A percentile compares a stretch with the other conserved stretches of the same genome.
phyloP scores from a whole-genome alignment of 2,113 vertebrate species.

The Asarcornis scutulata region DNA sequence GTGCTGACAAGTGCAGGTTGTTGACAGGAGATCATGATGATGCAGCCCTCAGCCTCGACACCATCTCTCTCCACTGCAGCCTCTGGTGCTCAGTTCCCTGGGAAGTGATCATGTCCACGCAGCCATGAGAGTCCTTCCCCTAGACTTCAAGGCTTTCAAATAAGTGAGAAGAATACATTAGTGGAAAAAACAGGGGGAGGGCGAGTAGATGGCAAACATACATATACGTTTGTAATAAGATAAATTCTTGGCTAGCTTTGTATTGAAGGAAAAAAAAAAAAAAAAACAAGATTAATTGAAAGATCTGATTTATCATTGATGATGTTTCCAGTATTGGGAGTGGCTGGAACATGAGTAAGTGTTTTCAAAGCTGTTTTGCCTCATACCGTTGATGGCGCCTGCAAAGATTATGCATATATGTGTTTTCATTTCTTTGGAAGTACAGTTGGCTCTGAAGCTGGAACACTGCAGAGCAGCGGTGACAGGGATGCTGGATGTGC shows the following conservation, averaged over 20 bases:
- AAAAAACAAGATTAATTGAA: conserved; percentile 61
- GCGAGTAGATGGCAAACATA: background rate
- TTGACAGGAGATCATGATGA: background rate
- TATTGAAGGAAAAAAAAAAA: background rate
- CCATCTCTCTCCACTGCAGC: background rate
- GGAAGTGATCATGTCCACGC: background rate
- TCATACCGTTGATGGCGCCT: background rate
- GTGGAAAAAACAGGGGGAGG: background rate
- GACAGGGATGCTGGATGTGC: background rate
- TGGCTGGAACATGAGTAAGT: conserved; percentile 63
- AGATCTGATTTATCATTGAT: conserved; percentile 72
- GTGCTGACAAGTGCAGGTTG: background rate
- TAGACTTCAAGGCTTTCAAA: background rate
- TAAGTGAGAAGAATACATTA: background rate
- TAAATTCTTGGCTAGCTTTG: conserved; percentile 38
- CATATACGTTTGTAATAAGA: conserved; percentile 21
- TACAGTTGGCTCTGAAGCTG: background rate
- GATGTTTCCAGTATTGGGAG: conserved; percentile 66
- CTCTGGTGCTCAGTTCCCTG: background rate
- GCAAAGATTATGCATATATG: background rate
- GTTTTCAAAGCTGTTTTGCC: conserved; percentile 66
- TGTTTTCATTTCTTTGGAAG: conserved; percentile 10
- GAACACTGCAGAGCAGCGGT: background rate
- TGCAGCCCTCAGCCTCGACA: background rate
- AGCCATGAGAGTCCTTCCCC: background rate